Evolutionary conservation across 2,797 vertebrate genomes (phyloP).

Genomic region (Taenioides sp.): DNA sequence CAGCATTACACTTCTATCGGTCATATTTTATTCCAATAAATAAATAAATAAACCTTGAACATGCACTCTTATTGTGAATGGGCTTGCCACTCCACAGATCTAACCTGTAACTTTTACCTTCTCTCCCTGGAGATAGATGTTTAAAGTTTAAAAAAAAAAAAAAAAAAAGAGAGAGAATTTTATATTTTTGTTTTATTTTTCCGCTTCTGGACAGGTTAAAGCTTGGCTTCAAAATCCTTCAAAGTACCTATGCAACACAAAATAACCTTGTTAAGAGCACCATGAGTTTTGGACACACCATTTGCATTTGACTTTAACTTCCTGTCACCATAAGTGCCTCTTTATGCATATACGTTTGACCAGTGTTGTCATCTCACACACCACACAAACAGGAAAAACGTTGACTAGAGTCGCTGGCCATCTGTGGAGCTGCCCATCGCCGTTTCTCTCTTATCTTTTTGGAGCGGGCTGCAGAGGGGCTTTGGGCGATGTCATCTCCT

Average conservation of each 20-base stretch:
- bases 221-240: neutral
- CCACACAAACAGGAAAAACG: conserved; percentile 46
- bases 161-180: too few species aligned
- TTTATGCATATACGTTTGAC: conserved; percentile 60
- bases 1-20: too few species aligned
- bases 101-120: too few species aligned
- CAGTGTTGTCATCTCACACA: conserved; percentile 57
- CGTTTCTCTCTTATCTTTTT: conserved; percentile 74
- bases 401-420: conserved; percentile 58
- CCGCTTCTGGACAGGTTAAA: neutral
- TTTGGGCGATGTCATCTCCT: conserved; percentile 75
- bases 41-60: too few species aligned
- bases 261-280: conserved; percentile 55
- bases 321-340: conserved; percentile 48
- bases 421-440: conserved; percentile 71
- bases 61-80: too few species aligned
- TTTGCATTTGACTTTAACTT: conserved; percentile 67
- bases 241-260: conserved; percentile 11
- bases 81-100: too few species aligned
- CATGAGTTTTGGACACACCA: conserved; percentile 31
- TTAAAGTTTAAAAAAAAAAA: too few species aligned
- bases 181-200: neutral
- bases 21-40: too few species aligned
- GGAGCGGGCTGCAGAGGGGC: conserved; percentile 70
- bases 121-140: too few species aligned